These are phyloP conservation scores for Frankliniella fusca DNA, from an alignment of 2,888 invertebrate genomes.

Conservation along the genomic window DNA sequence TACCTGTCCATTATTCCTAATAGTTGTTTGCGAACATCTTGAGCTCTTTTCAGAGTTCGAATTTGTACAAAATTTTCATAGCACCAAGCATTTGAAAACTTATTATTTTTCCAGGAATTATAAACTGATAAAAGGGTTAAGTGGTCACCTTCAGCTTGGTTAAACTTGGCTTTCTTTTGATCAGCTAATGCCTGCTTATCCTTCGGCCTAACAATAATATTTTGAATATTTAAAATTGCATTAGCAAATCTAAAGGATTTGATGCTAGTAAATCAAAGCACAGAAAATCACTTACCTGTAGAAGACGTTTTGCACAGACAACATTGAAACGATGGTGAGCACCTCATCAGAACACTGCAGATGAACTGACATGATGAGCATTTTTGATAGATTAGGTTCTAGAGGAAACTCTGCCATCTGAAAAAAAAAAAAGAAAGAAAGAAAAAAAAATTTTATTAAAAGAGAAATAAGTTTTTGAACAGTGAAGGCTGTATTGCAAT, in stretches of 20 bases:
- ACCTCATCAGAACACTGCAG: constrained; percentile 97
- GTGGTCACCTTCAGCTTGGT: constrained; percentile 98
- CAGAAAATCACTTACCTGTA: constrained; percentile 53
- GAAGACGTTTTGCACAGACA: constrained; percentile 98
- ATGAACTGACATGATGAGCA: constrained; percentile 98
- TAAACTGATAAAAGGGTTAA: constrained; percentile 95
- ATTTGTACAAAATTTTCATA: constrained; percentile 99
- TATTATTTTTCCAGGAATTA: constrained; percentile 99
- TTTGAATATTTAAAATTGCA: not conserved
- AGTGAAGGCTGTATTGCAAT: constrained; percentile 25
- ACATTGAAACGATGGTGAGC: constrained; percentile 96
- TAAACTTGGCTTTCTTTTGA: constrained; percentile 98
- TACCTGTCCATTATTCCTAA: constrained; percentile 94
- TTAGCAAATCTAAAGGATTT: not conserved
- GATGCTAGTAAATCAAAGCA: constrained; percentile 27
- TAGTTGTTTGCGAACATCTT: constrained; percentile 96
- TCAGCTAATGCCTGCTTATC: constrained; percentile 96
- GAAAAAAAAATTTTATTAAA: constrained; percentile 15
- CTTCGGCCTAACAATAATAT: constrained; percentile 63
- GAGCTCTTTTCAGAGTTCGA: constrained; percentile 90
- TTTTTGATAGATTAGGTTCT: constrained; percentile 96
- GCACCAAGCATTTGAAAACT: constrained; percentile 99
- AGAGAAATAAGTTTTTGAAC: constrained; percentile 13
- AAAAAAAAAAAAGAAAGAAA: constrained; percentile 34
- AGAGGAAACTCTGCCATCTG: constrained; percentile 99